phyloP scores from a whole-genome alignment of 2,797 vertebrate species.

The Lagorchestes hirsutus region DNA sequence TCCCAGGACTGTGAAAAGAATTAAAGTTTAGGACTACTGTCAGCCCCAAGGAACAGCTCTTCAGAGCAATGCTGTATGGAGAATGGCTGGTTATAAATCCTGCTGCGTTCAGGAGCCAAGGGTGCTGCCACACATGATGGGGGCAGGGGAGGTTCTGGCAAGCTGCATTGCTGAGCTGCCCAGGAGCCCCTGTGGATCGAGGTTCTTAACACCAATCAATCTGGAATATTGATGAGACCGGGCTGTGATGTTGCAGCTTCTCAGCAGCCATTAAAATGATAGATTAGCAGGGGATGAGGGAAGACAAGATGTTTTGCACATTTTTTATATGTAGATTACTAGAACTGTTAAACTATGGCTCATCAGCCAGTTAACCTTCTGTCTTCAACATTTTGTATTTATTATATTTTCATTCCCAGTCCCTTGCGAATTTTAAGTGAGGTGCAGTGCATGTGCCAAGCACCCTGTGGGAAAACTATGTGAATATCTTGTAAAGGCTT shows the following conservation, averaged over 20 bases:
- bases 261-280: slow-evolving; percentile 45
- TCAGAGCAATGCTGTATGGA: background rate
- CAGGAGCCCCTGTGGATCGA: slow-evolving; percentile 6
- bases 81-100: background rate
- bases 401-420: slow-evolving; percentile 45
- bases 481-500: background rate
- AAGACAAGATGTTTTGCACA: slow-evolving; percentile 29
- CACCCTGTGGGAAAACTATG: slow-evolving; percentile 35
- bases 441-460: background rate
- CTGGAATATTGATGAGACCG: slow-evolving; percentile 12
- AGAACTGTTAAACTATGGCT: slow-evolving; percentile 52
- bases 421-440: slow-evolving; percentile 55
- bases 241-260: slow-evolving; percentile 1
- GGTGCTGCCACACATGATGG: slow-evolving; percentile 15
- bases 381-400: slow-evolving; percentile 58
- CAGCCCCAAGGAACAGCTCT: background rate
- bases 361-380: slow-evolving; percentile 36
- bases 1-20: background rate
- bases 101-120: slow-evolving; percentile 18
- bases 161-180: slow-evolving; percentile 15
- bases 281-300: slow-evolving; percentile 33
- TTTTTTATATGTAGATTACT: slow-evolving; percentile 37
- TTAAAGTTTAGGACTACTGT: background rate
- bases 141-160: slow-evolving; percentile 48
- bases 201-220: slow-evolving; percentile 32